These are phyloP conservation scores for Enteromius mattozi DNA, from an alignment of 2,797 vertebrate genomes.

Conservation along the genomic window DNA sequence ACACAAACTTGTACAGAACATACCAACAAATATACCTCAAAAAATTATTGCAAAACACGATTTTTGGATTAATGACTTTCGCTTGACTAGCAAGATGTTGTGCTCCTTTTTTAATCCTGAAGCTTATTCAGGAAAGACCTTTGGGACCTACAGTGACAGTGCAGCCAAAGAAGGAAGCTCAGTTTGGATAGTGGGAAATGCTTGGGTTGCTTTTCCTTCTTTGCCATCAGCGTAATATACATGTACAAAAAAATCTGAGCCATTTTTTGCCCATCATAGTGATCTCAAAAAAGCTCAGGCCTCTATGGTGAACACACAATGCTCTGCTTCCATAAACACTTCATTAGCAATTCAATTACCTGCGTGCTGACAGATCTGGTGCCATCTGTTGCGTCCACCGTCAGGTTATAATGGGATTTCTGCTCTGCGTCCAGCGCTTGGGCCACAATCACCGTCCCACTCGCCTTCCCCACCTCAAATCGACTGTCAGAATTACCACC, in stretches of 20 bases:
- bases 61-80: background rate
- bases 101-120: conserved; percentile 4
- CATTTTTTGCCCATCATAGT: conserved; percentile 6
- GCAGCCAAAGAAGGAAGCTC: conserved; percentile 22
- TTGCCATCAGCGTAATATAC: background rate
- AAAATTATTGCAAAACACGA: background rate
- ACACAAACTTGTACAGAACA: background rate
- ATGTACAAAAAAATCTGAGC: background rate
- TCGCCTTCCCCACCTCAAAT: conserved; percentile 97
- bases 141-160: conserved; percentile 14
- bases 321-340: conserved; percentile 56
- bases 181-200: conserved; percentile 24
- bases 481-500: conserved; percentile 98
- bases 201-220: conserved; percentile 22
- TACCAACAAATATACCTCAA: background rate
- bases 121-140: background rate
- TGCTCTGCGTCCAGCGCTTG: conserved; percentile 93
- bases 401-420: conserved; percentile 98
- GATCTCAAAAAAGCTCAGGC: conserved; percentile 31
- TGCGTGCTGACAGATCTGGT: conserved; percentile 91
- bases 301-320: conserved; percentile 26
- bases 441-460: conserved; percentile 93
- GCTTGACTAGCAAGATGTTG: background rate
- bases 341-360: conserved; percentile 83
- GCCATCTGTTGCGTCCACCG: conserved; percentile 96